Percentiles rank a stretch among this genome's conserved stretches.
Conservation (phyloP, 2,113 vertebrate genomes). For the Coracopsis vasa region DNA sequence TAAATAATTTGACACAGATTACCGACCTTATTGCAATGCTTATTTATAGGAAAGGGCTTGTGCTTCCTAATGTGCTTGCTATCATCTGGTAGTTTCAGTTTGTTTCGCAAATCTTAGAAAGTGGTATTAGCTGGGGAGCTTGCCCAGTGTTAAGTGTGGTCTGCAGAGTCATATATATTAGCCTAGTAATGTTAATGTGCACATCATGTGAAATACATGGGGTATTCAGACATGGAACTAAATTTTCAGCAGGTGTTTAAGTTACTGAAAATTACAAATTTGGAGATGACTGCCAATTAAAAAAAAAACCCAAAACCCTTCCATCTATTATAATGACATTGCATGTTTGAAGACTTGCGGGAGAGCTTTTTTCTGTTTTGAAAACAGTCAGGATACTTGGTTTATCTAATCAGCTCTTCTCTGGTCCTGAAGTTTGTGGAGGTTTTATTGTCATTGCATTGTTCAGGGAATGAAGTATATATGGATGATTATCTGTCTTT, state of each 20-base stretch:
- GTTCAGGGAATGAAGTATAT: neutral
- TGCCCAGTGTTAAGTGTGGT: neutral
- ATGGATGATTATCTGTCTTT: neutral
- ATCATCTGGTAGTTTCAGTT: neutral
- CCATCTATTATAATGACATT: conserved; percentile 9
- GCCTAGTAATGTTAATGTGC: neutral
- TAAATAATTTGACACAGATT: neutral
- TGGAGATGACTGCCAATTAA: conserved; percentile 43
- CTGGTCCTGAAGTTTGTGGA: neutral
- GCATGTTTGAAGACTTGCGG: conserved; percentile 26
- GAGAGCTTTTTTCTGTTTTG: neutral
- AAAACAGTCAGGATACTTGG: conserved; percentile 23
- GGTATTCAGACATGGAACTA: conserved; percentile 2
- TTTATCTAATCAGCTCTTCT: conserved; percentile 27
- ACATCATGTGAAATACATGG: neutral
- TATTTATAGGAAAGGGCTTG: neutral
- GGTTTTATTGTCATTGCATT: neutral
- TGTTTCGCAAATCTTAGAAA: neutral
- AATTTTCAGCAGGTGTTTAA: conserved; percentile 42
- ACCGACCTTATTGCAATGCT: neutral
- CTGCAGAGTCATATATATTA: neutral
- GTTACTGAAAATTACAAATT: conserved; percentile 56
- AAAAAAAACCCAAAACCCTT: neutral
- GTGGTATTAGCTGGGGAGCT: neutral
- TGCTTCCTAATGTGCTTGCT: neutral